These are phyloP conservation scores for Tiphia femorata DNA, from an alignment of 2,888 invertebrate genomes.

Conservation along the genomic window DNA sequence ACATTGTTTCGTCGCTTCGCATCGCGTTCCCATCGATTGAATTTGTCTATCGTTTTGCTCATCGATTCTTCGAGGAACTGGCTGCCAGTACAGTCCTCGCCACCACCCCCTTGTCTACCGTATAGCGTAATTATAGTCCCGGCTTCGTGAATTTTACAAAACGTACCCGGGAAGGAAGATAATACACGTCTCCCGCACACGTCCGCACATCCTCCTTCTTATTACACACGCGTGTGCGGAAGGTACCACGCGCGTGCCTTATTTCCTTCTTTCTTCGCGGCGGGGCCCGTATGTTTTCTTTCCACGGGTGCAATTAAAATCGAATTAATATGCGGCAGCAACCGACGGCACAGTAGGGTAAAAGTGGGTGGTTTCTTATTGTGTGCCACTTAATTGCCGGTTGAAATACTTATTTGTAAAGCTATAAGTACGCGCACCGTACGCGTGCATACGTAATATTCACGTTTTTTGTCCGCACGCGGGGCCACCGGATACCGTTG, in stretches of 20 bases:
- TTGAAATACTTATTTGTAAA: conserved; percentile 52
- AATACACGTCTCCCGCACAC: too few species aligned
- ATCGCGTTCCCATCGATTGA: too few species aligned
- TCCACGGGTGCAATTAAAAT: conserved; percentile 57
- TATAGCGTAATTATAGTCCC: too few species aligned
- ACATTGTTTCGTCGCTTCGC: too few species aligned
- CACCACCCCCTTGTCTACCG: too few species aligned
- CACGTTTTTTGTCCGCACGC: conserved; percentile 14
- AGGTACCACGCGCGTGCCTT: not conserved
- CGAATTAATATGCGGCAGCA: conserved; percentile 53
- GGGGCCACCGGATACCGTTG: conserved; percentile 16
- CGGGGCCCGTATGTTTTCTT: conserved; percentile 50
- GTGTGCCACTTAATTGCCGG: conserved; percentile 55
- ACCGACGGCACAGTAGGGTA: conserved; percentile 18
- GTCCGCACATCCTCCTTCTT: too few species aligned
- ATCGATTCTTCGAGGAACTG: too few species aligned
- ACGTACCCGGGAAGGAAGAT: too few species aligned
- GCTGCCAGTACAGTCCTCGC: too few species aligned
- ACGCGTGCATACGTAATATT: conserved; percentile 25
- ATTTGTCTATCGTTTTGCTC: too few species aligned
- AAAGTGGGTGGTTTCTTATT: conserved; percentile 48
- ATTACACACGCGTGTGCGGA: too few species aligned
- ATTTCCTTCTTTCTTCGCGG: conserved; percentile 2
- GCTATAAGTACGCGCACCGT: conserved; percentile 19
- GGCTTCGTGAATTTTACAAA: too few species aligned